These are phyloP conservation scores for Drosophila mettleri DNA, from an alignment of 2,888 invertebrate species.

Conservation along the genomic window DNA sequence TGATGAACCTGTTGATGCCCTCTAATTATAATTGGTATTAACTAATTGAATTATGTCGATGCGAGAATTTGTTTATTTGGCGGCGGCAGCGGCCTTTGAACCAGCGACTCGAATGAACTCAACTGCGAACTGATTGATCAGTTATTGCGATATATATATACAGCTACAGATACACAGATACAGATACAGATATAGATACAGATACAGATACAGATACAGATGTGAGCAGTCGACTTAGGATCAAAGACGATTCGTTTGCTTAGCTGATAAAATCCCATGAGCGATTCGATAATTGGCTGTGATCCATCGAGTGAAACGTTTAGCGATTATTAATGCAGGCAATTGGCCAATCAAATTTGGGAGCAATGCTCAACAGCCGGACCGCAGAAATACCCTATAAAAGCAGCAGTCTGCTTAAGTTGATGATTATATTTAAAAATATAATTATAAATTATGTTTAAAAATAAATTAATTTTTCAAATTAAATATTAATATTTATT, in stretches of 20 bases:
- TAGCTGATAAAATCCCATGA: conserved; percentile 65
- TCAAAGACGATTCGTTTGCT: conserved; percentile 57
- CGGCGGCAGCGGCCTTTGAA: conserved; percentile 65
- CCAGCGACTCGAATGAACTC: conserved; percentile 56
- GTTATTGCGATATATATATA: conserved; percentile 13
- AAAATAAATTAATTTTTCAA: too few species aligned
- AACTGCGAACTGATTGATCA: conserved; percentile 66
- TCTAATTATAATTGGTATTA: conserved; percentile 53
- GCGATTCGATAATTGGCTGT: conserved; percentile 45
- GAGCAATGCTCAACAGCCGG: too few species aligned
- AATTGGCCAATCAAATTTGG: not conserved
- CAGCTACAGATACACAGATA: rapidly evolving
- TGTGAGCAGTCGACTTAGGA: conserved; percentile 18
- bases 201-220: not conserved
- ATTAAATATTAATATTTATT: too few species aligned
- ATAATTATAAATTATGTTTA: too few species aligned
- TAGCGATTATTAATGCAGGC: not conserved
- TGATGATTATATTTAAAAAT: too few species aligned
- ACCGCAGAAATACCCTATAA: too few species aligned
- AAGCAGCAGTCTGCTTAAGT: too few species aligned
- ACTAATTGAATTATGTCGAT: conserved; percentile 43
- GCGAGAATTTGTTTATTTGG: conserved; percentile 53
- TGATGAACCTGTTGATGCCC: conserved; percentile 62
- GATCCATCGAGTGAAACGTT: conserved; percentile 11
- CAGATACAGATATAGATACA: not conserved